Base-by-base conservation (phyloP, 2,888 invertebrate genomes). In the Lypha dubia region DNA sequence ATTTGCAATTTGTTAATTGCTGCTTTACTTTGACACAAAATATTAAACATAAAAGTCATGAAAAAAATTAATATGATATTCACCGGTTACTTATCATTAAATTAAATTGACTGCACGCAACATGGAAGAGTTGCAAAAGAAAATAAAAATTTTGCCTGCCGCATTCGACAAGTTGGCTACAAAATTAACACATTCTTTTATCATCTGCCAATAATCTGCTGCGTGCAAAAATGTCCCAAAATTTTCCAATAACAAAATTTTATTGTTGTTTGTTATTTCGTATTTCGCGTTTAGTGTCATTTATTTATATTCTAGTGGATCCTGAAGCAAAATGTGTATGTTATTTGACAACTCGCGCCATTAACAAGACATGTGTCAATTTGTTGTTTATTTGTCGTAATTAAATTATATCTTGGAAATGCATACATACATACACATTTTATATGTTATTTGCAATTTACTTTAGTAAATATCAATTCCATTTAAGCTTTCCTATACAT, bases 111-210 rank as follows among this genome's bases (percentile, higher is more conserved):
- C 56, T 41, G 73, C 77, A 73, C 77, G 77, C 67, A 63, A 74
- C 58, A 35, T 63, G 44, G 28, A 71, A 70, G 62, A 35, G 71
- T 71, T 56, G 41, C 53, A 20, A 67, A 38, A 49, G 46, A 24
- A 44, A 62, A 51, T 41, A 38, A 67, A 51, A 68, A 35, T 20
- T 22, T 68, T 65, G 41, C 17, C 46, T 62, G 53, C 84, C 35
- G 60, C 79, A 85, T 81, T 86, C 87, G 84, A 86, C 79, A 86
- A 86, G 85, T 87, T 87, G 85, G 75, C 70, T 76, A 73, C 84
- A 86, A 67, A 56, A 83, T 87, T 87, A 86, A 84, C 87, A 87
- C 87, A 79, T 86, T 79, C 68, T 81, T 80, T 87, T 86, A 87
- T 87, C 87, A 85, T 73, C 84, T 83, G 83, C 63, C 86, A 86